phyloP scores from a whole-genome alignment of 2,888 invertebrate species.

The Dione vanillae region DNA sequence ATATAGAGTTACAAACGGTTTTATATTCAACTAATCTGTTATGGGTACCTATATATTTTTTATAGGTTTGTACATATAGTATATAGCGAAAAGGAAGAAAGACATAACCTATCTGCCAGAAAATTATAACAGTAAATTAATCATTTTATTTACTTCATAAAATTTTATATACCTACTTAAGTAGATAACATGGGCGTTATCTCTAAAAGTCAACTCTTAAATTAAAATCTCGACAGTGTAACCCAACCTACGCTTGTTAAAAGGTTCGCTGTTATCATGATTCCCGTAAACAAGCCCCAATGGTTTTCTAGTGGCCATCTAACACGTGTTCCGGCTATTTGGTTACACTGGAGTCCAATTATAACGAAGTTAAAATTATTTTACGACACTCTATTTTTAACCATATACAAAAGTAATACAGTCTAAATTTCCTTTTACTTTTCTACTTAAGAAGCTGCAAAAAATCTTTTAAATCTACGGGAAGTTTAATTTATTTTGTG shows the following conservation, averaged over 20 bases:
- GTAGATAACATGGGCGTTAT: conserved; percentile 13
- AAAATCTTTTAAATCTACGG: conserved; percentile 13
- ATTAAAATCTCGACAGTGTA: conserved; percentile 32
- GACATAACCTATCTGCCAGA: background rate
- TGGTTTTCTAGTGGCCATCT: conserved; percentile 73
- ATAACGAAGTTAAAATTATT: conserved; percentile 23
- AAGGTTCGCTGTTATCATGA: conserved; percentile 48
- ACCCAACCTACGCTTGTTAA: conserved; percentile 34
- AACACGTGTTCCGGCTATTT: conserved; percentile 74
- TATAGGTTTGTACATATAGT: background rate
- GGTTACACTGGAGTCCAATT: conserved; percentile 48
- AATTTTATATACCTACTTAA: background rate
- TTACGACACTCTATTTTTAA: conserved; percentile 12
- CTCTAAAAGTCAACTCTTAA: conserved; percentile 22
- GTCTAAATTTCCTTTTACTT: conserved; percentile 15
- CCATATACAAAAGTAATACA: background rate
- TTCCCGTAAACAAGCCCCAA: conserved; percentile 69
- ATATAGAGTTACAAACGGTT: conserved; percentile 43
- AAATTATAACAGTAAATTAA: background rate
- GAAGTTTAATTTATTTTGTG: conserved; percentile 5
- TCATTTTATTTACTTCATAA: background rate
- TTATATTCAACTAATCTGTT: conserved; percentile 12
- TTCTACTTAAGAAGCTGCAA: conserved; percentile 5
- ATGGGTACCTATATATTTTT: background rate
- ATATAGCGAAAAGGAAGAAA: background rate